These are phyloP conservation scores for Tetranychus urticae DNA, from an alignment of 1,140 invertebrate species.

Conservation along the genomic window DNA sequence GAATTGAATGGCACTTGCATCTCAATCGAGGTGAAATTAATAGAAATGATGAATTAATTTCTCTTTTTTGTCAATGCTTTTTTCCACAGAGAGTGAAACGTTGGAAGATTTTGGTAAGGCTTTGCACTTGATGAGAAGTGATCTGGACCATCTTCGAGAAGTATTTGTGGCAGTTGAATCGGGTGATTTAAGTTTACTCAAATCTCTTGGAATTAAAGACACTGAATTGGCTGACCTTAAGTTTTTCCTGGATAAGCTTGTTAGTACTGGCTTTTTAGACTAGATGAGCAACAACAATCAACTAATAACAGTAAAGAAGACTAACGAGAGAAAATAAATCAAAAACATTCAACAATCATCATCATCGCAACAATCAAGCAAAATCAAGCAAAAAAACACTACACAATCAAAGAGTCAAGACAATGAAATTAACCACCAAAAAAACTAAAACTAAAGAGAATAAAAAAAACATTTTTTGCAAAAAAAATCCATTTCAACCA, in stretches of 20 bases:
- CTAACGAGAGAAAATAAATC: no score
- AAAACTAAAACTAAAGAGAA: no score
- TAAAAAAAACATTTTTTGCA: no score
- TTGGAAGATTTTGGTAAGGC: conserved; percentile 77
- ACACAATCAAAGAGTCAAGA: no score
- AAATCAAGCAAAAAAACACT: no score
- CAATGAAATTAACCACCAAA: no score
- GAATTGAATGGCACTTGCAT: no score
- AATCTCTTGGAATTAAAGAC: conserved; percentile 77
- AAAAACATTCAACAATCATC: no score
- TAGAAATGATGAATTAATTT: neutral
- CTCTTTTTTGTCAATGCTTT: neutral
- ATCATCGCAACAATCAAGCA: no score
- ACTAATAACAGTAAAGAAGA: no score
- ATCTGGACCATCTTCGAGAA: conserved; percentile 68
- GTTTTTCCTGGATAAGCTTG: conserved; percentile 86
- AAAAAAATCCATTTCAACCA: no score
- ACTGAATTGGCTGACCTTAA: conserved; percentile 88
- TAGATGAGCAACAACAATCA: conserved; percentile 25
- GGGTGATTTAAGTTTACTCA: conserved; percentile 73
- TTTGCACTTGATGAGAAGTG: conserved; percentile 55
- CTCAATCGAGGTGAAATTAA: neutral
- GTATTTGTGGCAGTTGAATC: conserved; percentile 92
- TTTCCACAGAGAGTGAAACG: conserved; percentile 63
- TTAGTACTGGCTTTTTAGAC: conserved; percentile 86